Conservation (phyloP, 2,888 invertebrate species). For the Oscheius sp. region DNA sequence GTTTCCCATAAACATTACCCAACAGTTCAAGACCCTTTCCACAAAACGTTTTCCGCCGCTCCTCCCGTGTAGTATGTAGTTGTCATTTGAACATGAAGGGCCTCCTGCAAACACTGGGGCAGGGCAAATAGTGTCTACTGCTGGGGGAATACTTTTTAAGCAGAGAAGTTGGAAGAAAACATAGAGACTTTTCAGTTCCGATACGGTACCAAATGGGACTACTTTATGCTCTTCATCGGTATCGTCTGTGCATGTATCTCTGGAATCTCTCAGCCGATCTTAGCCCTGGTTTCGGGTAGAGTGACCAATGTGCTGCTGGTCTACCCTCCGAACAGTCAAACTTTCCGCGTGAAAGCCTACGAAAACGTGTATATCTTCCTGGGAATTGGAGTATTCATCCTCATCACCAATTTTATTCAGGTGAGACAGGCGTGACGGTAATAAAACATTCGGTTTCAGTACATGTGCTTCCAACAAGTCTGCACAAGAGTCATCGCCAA, state of each 20-base stretch:
- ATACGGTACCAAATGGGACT: constrained; percentile 56
- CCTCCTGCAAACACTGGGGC: not conserved
- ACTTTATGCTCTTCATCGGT: constrained; percentile 58
- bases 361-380: constrained; percentile 67
- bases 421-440: constrained; percentile 27
- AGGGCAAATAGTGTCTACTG: constrained; percentile 7
- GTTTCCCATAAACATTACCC: too few species aligned
- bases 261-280: constrained; percentile 59
- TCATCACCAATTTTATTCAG: constrained; percentile 61
- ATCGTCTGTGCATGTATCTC: constrained; percentile 54
- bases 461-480: constrained; percentile 61
- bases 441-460: constrained; percentile 47
- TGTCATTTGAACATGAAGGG: constrained; percentile 5
- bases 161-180: not conserved
- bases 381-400: constrained; percentile 58
- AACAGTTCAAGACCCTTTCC: not conserved
- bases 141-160: not conserved
- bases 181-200: constrained; percentile 52
- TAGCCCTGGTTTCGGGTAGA: constrained; percentile 63
- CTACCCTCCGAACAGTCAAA: constrained; percentile 46
- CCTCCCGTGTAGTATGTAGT: constrained; percentile 15
- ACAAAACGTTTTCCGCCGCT: not conserved
- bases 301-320: constrained; percentile 61
- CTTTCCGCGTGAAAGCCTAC: constrained; percentile 59
- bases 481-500: constrained; percentile 61